Conservation (phyloP, 2,888 invertebrate genomes). For the Phasia obesa region DNA sequence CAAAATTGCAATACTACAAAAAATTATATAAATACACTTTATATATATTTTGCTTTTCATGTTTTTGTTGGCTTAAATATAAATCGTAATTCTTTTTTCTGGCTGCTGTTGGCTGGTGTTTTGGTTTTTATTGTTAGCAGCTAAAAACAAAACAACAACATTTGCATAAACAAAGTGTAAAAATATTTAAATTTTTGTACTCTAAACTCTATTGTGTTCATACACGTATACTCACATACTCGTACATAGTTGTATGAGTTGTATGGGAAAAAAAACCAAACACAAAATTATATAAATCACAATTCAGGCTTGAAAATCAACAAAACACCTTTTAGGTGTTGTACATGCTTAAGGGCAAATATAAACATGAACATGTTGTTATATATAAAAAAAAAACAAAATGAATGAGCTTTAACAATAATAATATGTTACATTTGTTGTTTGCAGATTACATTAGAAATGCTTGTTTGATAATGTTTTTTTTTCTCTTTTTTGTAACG, state of each 20-base stretch:
- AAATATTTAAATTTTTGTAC: constrained; percentile 41
- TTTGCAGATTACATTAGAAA: constrained; percentile 35
- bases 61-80: constrained; percentile 34
- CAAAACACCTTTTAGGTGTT: constrained; percentile 61
- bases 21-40: constrained; percentile 12
- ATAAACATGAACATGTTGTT: not conserved
- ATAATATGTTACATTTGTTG: constrained; percentile 43
- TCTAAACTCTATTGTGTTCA: constrained; percentile 10
- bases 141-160: constrained; percentile 24
- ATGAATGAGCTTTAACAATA: constrained; percentile 14
- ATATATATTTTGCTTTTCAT: not conserved
- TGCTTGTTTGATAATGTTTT: not conserved
- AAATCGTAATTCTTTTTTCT: constrained; percentile 46
- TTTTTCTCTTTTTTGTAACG: not conserved
- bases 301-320: constrained; percentile 56
- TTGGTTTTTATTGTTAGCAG: constrained; percentile 10
- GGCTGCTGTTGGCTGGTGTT: not conserved
- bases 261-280: not conserved
- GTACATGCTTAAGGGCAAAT: constrained; percentile 19
- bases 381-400: not conserved
- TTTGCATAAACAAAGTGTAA: constrained; percentile 58
- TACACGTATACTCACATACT: constrained; percentile 34
- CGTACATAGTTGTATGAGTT: constrained; percentile 6
- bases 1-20: constrained; percentile 47
- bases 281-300: constrained; percentile 56